Evolutionary conservation across 2,888 invertebrate species (phyloP).

Genomic region (Ophion costatus): DNA sequence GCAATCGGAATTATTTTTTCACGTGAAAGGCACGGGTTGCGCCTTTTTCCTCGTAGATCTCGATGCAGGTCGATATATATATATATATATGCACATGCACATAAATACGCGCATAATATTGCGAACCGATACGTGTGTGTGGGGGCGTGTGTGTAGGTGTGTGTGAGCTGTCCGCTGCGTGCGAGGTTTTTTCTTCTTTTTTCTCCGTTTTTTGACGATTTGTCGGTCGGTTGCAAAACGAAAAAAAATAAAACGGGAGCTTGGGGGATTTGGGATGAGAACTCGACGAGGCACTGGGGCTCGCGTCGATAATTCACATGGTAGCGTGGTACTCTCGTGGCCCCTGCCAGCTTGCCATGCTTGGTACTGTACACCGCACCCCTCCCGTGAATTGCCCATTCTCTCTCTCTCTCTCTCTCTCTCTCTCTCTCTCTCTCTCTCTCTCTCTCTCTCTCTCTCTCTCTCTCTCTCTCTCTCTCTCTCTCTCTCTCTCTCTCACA

Average conservation of each 20-base stretch:
- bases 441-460: neutral
- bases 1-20: conserved; percentile 16
- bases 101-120: conserved; percentile 39
- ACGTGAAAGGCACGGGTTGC: conserved; percentile 1
- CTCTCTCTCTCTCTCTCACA: neutral
- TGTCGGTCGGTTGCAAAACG: conserved; percentile 64
- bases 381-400: conserved; percentile 37
- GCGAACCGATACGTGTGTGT: conserved; percentile 29
- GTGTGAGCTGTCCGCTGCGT: conserved; percentile 37
- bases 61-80: conserved; percentile 23
- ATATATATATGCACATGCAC: neutral
- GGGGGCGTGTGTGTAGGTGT: conserved; percentile 11
- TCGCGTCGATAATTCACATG: conserved; percentile 67
- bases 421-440: neutral
- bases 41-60: conserved; percentile 21
- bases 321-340: conserved; percentile 54
- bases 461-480: neutral
- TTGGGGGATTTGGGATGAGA: neutral
- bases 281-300: conserved; percentile 59
- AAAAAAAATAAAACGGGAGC: conserved; percentile 22
- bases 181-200: conserved; percentile 39
- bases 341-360: conserved; percentile 55
- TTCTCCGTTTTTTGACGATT: conserved; percentile 60
- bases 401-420: neutral
- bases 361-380: conserved; percentile 13